These are phyloP conservation scores for Fringilla coelebs DNA, from an alignment of 2,797 vertebrate species.

Conservation along the genomic window DNA sequence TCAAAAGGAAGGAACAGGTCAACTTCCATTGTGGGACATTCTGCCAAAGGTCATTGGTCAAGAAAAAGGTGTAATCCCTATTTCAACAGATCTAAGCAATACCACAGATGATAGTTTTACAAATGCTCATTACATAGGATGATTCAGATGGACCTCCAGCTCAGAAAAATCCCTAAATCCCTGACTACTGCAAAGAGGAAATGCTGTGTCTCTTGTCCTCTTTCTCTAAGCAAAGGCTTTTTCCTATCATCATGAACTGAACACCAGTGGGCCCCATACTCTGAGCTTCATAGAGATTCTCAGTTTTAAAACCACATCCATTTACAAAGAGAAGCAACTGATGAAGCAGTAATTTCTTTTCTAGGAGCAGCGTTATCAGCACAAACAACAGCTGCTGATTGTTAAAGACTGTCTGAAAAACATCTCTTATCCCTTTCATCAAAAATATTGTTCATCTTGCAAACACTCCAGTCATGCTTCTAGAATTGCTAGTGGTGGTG, in stretches of 20 bases:
- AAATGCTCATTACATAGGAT: neutral
- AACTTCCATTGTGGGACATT: neutral
- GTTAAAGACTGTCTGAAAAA: neutral
- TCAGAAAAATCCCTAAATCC: neutral
- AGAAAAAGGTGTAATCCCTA: neutral
- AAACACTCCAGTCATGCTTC: neutral
- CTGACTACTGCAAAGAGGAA: neutral
- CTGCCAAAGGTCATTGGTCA: neutral
- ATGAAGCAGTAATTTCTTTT: constrained; percentile 6
- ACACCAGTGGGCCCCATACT: neutral
- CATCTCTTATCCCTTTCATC: neutral
- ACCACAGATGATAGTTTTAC: neutral
- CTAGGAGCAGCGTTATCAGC: neutral
- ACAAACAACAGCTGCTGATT: constrained; percentile 23
- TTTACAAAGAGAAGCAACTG: constrained; percentile 2
- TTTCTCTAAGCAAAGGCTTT: neutral
- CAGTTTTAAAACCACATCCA: neutral
- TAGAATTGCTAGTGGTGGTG: neutral
- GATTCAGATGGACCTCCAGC: neutral
- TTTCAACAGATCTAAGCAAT: neutral
- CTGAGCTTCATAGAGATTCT: neutral
- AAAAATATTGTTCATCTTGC: neutral
- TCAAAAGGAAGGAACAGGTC: neutral
- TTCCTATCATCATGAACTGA: neutral
- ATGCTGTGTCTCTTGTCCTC: neutral